Percentiles rank a stretch among this genome's conserved stretches.
Conservation (phyloP, 2,797 vertebrate genomes). For the Siniperca scherzeri region DNA sequence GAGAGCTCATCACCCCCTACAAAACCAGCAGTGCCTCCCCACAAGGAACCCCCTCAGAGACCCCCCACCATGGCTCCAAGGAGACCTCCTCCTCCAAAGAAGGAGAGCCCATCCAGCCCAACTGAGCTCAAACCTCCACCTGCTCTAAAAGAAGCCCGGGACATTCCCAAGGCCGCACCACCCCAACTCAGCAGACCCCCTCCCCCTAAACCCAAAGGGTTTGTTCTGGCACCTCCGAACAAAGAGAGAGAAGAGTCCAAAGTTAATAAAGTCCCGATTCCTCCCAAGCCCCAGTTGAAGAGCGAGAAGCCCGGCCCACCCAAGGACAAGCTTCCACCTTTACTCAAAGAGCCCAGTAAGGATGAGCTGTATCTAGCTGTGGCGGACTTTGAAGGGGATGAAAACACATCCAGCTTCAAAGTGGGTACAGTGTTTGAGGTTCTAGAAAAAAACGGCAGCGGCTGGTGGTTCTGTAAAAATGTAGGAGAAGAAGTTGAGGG, state of each 20-base stretch:
- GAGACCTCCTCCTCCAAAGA: conserved; percentile 97
- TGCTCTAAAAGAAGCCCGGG: conserved; percentile 81
- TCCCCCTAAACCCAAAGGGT: conserved; percentile 90
- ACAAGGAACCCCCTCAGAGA: conserved; percentile 89
- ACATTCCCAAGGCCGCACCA: conserved; percentile 71
- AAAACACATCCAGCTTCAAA: conserved; percentile 94
- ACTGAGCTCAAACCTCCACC: conserved; percentile 82
- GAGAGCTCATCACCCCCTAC: conserved; percentile 77
- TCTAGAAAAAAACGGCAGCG: conserved; percentile 92
- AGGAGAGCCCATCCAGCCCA: conserved; percentile 82
- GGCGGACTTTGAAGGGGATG: conserved; percentile 96
- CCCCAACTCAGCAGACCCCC: conserved; percentile 86
- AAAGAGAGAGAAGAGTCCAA: conserved; percentile 90
- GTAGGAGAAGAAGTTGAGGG: conserved; percentile 91
- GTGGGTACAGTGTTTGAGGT: conserved; percentile 96
- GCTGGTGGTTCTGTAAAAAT: conserved; percentile 99
- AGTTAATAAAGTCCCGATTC: conserved; percentile 81
- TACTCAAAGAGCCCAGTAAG: conserved; percentile 84
- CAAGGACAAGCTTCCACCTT: conserved; percentile 86
- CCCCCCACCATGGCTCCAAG: conserved; percentile 89
- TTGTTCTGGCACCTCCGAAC: conserved; percentile 66
- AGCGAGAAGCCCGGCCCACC: conserved; percentile 89
- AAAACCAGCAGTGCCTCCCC: conserved; percentile 80
- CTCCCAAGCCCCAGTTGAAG: conserved; percentile 87
- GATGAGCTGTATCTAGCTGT: conserved; percentile 94